phyloP scores from a whole-genome alignment of 2,797 vertebrate genomes.

The Rhadinocentrus ornatus region DNA sequence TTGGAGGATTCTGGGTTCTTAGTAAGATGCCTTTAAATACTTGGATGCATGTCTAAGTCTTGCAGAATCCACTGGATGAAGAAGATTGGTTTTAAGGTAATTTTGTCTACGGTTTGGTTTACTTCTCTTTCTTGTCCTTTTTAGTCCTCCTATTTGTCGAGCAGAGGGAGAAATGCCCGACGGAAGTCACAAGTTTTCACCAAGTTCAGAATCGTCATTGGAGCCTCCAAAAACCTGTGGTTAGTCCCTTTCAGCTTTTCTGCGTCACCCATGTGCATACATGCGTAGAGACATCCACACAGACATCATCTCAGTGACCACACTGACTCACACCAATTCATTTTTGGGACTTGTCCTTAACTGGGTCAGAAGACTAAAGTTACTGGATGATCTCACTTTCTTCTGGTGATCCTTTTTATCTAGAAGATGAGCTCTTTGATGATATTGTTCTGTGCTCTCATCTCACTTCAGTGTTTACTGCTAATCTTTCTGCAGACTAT shows the following conservation, averaged over 20 bases:
- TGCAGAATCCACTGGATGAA: not conserved
- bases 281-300: not conserved
- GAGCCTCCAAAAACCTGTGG: constrained; percentile 91
- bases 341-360: constrained; percentile 48
- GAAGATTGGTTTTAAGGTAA: not conserved
- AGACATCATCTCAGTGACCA: constrained; percentile 16
- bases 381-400: constrained; percentile 43
- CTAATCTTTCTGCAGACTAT: constrained; percentile 37
- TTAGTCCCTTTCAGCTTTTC: constrained; percentile 68
- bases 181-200: constrained; percentile 87
- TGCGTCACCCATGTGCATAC: not conserved
- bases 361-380: constrained; percentile 64
- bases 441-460: constrained; percentile 58
- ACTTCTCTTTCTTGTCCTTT: not conserved
- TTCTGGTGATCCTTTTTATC: constrained; percentile 68
- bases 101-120: not conserved
- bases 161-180: constrained; percentile 86
- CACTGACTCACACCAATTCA: constrained; percentile 34
- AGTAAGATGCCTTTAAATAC: not conserved
- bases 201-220: constrained; percentile 87
- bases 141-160: constrained; percentile 48
- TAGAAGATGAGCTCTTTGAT: constrained; percentile 55
- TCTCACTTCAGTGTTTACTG: constrained; percentile 64
- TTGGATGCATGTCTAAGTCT: not conserved
- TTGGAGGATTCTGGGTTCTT: not conserved